Evolutionary conservation across 1,140 invertebrate genomes (phyloP).

Genomic region (Conus betulinus): DNA sequence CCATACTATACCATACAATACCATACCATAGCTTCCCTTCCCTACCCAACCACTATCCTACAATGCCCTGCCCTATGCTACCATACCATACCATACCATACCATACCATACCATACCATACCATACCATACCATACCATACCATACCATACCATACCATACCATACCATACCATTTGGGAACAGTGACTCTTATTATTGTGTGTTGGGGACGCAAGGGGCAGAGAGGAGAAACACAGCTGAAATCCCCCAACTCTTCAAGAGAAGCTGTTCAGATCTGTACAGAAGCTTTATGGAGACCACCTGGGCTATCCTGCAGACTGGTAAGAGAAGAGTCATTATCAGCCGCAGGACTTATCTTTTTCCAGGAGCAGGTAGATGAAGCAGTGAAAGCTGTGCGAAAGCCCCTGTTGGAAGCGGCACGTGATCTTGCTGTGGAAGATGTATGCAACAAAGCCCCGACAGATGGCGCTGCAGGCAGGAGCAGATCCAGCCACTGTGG

Average conservation of each 20-base stretch:
- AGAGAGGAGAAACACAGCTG: no score
- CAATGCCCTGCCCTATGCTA: no score
- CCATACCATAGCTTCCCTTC: no score
- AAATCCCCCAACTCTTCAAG: no score
- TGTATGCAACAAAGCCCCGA: conserved; percentile 41
- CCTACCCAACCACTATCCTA: no score
- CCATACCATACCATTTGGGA: conserved; percentile 53
- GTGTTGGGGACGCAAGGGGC: no score
- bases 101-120: conserved; percentile 42
- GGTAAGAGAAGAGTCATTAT: no score
- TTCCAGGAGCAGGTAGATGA: conserved; percentile 36
- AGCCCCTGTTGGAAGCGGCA: conserved; percentile 51
- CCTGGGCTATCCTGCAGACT: no score
- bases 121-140: conserved; percentile 59
- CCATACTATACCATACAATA: no score
- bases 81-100: conserved; percentile 42
- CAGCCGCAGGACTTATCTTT: not conserved
- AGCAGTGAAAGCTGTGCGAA: conserved; percentile 40
- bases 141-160: conserved; percentile 55
- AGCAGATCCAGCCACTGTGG: conserved; percentile 50
- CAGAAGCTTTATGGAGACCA: no score
- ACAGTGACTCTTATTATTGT: no score
- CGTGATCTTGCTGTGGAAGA: conserved; percentile 49
- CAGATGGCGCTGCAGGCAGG: conserved; percentile 50
- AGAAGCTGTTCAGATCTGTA: no score